Conservation (phyloP, 2,113 vertebrate species). For the Myotis yumanensis region DNA sequence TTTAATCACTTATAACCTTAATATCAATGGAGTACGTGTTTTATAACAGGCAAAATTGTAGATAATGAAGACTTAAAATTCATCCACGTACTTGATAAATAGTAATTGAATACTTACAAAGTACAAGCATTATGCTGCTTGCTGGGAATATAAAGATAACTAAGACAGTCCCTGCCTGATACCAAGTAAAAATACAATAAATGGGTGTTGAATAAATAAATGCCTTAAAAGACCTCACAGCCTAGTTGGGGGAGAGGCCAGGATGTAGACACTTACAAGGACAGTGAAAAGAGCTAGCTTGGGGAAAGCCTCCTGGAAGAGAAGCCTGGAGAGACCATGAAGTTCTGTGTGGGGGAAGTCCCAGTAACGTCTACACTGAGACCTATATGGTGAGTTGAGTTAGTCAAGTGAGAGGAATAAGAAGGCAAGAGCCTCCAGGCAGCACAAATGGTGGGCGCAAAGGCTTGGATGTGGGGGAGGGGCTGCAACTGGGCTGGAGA, state of each 20-base stretch:
- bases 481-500: not conserved
- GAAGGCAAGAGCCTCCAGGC: not conserved
- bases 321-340: not conserved
- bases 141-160: not conserved
- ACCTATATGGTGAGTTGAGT: not conserved
- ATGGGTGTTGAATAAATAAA: not conserved
- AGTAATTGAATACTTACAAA: not conserved
- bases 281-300: not conserved
- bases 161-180: not conserved
- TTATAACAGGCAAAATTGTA: not conserved
- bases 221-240: not conserved
- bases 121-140: not conserved
- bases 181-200: not conserved
- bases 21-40: not conserved
- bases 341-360: not conserved
- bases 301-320: not conserved
- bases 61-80: not conserved
- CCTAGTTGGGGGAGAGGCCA: not conserved
- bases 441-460: accelerated
- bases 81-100: not conserved
- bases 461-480: not conserved
- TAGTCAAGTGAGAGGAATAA: not conserved
- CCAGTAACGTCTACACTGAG: not conserved
- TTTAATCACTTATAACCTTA: not conserved
- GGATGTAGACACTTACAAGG: not conserved